These are phyloP conservation scores for Nerophis lumbriciformis DNA, from an alignment of 2,113 vertebrate species.

Conservation along the genomic window DNA sequence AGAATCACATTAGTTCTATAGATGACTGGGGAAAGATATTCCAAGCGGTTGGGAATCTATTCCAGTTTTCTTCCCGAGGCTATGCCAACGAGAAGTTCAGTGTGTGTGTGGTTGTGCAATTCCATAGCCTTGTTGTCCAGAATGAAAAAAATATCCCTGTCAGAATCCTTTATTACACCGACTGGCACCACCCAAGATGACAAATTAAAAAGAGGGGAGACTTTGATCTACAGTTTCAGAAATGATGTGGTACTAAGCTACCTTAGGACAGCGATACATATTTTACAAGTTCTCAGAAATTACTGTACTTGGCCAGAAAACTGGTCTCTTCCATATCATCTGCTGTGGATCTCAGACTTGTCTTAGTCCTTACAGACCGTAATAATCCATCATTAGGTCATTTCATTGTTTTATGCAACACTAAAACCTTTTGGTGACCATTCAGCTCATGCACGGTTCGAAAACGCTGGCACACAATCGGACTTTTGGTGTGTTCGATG, in stretches of 20 bases:
- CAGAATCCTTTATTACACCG: conserved; percentile 17
- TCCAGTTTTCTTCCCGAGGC: conserved; percentile 32
- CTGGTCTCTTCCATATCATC: neutral
- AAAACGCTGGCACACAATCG: conserved; percentile 13
- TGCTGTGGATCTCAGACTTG: neutral
- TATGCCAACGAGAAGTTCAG: conserved; percentile 14
- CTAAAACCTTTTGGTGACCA: conserved; percentile 27
- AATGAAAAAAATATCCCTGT: conserved; percentile 15
- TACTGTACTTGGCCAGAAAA: neutral
- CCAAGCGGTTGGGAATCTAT: neutral
- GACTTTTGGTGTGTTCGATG: conserved; percentile 24
- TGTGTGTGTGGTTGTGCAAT: conserved; percentile 10
- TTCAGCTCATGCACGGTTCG: neutral
- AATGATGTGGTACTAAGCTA: neutral
- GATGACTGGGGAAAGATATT: conserved; percentile 34
- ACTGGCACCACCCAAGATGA: conserved; percentile 6
- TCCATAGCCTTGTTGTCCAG: conserved; percentile 11
- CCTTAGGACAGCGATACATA: neutral
- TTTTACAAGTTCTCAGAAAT: neutral
- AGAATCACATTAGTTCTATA: conserved; percentile 32
- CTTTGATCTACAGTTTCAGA: neutral
- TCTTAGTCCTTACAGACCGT: neutral
- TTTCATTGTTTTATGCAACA: neutral
- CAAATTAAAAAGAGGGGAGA: conserved; percentile 5
- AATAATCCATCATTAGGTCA: neutral